Base-by-base conservation (phyloP, 1,140 invertebrate species). In the Riptortus pedestris region DNA sequence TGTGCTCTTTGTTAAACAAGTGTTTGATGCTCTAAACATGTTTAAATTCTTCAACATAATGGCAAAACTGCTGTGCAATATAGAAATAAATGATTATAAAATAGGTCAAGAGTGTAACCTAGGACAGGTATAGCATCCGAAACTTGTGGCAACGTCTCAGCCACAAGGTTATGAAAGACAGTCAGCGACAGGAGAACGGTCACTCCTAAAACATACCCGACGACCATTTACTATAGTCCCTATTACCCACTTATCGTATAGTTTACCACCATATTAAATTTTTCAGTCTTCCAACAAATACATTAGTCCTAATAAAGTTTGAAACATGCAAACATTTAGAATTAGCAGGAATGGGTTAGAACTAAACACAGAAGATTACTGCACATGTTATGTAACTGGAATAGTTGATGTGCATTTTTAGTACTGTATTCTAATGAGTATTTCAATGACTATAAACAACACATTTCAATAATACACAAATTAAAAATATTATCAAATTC, bases 161-260 rank as follows among this genome's bases (percentile, higher is more conserved):
- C 89, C 76, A 95, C 90, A 79, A 94, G 85, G 83, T 92, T 92
- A 83, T 91, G 88, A 86, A 98, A 99, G 81, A 98, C 95, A 80
- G 95, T 98, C 84, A 98, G 86, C 78, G 95, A 97, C 77, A 98
- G 93, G 79, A 99, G 89, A 83, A 99, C 98, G 82, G 94, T 98
- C 81, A 98, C 94, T 83, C 94, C 94, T 97, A 88, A 81, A 91
- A 90, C 66, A 69, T 22, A 69, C 62, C 60, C 61, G 59, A 55
- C 51, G 18, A 14, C 31, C n/a, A n/a, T n/a, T n/a, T n/a, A n/a
- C n/a, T n/a, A n/a, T n/a, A n/a, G n/a, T n/a, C n/a, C n/a, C n/a
- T n/a, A n/a, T n/a, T n/a, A n/a, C n/a, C n/a, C n/a, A n/a, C n/a
- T n/a, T n/a, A n/a, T n/a, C n/a, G n/a, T n/a, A n/a, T n/a, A n/a